These are phyloP conservation scores for Pipistrellus pipistrellus DNA, from an alignment of 2,797 vertebrate genomes.

Conservation along the genomic window DNA sequence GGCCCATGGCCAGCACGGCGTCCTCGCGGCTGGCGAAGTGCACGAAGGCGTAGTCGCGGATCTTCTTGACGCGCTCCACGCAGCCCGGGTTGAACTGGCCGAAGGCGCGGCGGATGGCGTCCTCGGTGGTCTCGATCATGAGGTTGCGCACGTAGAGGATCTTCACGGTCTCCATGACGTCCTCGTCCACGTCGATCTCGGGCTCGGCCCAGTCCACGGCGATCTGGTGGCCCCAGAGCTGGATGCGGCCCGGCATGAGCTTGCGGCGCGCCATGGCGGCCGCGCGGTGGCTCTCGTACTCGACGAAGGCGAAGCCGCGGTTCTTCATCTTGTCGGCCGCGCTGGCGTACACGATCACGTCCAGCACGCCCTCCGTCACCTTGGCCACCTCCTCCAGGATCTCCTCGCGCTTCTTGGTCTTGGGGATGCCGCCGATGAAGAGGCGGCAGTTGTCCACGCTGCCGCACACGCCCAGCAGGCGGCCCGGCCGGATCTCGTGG, in stretches of 20 bases:
- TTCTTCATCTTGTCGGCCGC: conserved; percentile 99
- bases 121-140: conserved; percentile 99
- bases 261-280: conserved; percentile 99
- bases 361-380: conserved; percentile 97
- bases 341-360: conserved; percentile 98
- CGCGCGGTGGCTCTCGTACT: conserved; percentile 98
- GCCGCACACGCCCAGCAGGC: conserved; percentile 97
- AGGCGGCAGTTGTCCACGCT: conserved; percentile 99
- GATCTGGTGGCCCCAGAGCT: conserved; percentile 99
- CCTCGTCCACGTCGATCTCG: conserved; percentile 99
- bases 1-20: conserved; percentile 97
- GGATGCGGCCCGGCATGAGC: conserved; percentile 98
- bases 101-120: conserved; percentile 95
- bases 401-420: conserved; percentile 99
- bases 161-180: conserved; percentile 99
- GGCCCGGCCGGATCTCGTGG: conserved; percentile 96
- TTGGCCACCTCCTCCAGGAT: conserved; percentile 99
- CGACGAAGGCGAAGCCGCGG: conserved; percentile 98
- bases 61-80: conserved; percentile 99
- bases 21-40: conserved; percentile 98
- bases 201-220: conserved; percentile 99
- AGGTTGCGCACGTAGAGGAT: conserved; percentile 99
- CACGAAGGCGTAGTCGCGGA: conserved; percentile 98
- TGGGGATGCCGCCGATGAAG: conserved; percentile 99
- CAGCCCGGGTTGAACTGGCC: conserved; percentile 98